Base-by-base conservation (phyloP, 2,888 invertebrate genomes). In the Stenolophus ochropezus region DNA sequence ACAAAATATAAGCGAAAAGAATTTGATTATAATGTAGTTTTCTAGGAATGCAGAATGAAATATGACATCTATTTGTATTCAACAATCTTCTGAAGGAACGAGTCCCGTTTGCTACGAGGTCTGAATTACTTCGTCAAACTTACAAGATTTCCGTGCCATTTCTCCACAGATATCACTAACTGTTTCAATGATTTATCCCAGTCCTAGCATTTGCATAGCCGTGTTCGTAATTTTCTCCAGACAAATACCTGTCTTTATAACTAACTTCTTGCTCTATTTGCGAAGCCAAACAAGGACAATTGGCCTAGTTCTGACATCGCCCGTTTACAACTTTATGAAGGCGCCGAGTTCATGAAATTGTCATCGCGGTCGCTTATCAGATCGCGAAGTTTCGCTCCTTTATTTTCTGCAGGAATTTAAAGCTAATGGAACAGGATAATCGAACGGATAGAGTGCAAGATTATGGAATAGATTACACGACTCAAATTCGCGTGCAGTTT, bases 181-280 rank as follows among this genome's bases (percentile, higher is more conserved):
- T 20, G 21, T 56, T 56, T 20, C 8, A 56, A 56, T 56, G 56
- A 21, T 56, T 20, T 21, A 56, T 56, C 11, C 20, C 33, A 42
- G 33, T 42, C 33, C 8, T 4, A 42, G 20, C 56, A 21, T 56
- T 56, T 56, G 56, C 56, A 56, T 56, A 56, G 56, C 2, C 21
- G 18, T 53, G 51, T 53, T 21, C 56, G 56, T 56, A 56, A 56
- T 56, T 56, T 56, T 56, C 56, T 56, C 20, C 8, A 56, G 56
- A 56, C 56, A 56, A 21, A 56, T 56, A 56, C 56, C 56, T 56
- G 56, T 56, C 56, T 56, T 56, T 56, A 56, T 56, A 56, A 56
- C 56, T 56, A 56, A 56, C 56, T 56, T 61, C 25, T n/a, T 14
- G 8, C 61, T 61, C 21, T 23, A 61, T 61, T 61, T 61, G 56